Conservation (phyloP, 2,113 vertebrate genomes). For the Orthochromis malagaraziensis region DNA sequence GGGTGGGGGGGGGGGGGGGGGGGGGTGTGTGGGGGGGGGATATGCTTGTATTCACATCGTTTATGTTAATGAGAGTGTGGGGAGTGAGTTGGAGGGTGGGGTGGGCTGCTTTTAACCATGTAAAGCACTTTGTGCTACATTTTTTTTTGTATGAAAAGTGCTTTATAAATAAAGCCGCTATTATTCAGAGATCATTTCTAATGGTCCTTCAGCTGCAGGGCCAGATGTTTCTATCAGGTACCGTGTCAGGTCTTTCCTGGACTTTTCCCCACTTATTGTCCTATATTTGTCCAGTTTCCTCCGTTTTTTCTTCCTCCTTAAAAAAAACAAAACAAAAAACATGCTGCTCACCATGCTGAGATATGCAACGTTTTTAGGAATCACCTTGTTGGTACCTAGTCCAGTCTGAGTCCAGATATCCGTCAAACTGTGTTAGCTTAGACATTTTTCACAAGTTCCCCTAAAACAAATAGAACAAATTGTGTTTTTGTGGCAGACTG, state of each 20-base stretch:
- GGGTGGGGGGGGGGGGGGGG: no score
- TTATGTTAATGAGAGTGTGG: no score
- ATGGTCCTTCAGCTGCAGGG: neutral
- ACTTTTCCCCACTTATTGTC: accelerated
- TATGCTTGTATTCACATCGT: no score
- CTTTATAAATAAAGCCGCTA: neutral
- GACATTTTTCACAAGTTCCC: neutral
- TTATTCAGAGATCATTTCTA: neutral
- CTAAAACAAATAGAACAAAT: neutral
- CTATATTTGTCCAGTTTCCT: neutral
- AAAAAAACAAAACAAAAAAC: neutral
- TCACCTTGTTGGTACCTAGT: neutral
- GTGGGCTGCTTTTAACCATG: no score
- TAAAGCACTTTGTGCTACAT: no score
- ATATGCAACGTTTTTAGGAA: neutral
- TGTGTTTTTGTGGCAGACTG: neutral
- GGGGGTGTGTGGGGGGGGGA: no score
- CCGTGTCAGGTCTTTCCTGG: neutral
- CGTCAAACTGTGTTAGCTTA: accelerated
- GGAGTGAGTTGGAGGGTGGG: no score
- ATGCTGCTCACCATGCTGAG: neutral
- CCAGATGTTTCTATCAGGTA: neutral
- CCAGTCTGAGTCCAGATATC: neutral
- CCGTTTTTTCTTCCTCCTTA: neutral
- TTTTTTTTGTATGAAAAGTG: no score